Evolutionary conservation across 2,113 vertebrate species (phyloP).

Genomic region (Glaucidium brasilianum): DNA sequence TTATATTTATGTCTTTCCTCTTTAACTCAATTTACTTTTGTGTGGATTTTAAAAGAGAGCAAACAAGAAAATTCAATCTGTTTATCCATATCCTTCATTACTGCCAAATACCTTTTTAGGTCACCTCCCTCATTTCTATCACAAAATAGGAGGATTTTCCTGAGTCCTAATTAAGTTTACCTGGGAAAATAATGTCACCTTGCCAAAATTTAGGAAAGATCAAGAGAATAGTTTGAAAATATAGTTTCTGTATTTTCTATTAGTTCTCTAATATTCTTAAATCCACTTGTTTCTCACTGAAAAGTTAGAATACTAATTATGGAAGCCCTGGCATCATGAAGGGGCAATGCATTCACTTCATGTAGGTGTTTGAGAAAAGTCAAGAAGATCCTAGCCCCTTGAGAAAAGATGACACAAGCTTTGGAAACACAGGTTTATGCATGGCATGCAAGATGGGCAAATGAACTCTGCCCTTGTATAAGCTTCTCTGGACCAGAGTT

Average conservation of each 20-base stretch:
- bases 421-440: background rate
- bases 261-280: background rate
- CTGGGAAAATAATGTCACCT: background rate
- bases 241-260: background rate
- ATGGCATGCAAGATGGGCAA: too few relatives aligned
- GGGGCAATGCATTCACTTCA: background rate
- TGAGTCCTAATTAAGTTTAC: background rate
- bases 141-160: background rate
- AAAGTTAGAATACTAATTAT: background rate
- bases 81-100: background rate
- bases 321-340: background rate
- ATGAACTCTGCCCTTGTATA: background rate
- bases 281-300: background rate
- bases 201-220: background rate
- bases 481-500: background rate
- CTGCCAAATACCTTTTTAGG: background rate
- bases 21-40: background rate
- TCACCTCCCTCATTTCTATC: background rate
- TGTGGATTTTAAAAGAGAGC: background rate
- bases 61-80: background rate
- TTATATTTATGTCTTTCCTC: background rate
- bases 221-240: background rate
- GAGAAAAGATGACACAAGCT: background rate
- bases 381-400: background rate
- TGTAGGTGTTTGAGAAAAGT: background rate